phyloP scores from a whole-genome alignment of 2,113 vertebrate genomes.

The Percina caprodes region DNA sequence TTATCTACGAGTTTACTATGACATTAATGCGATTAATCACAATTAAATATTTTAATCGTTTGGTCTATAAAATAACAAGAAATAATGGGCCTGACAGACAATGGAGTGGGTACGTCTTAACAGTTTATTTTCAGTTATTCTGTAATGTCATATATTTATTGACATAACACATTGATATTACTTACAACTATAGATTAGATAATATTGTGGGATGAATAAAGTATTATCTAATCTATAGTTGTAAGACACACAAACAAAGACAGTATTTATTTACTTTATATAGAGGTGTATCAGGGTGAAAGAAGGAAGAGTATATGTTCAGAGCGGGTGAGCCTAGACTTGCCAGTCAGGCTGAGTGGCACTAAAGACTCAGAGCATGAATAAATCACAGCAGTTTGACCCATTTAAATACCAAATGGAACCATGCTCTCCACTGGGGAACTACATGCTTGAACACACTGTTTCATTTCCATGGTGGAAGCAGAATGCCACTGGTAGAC shows the following conservation, averaged over 20 bases:
- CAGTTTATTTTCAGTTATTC: background rate
- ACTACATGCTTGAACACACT: conserved; percentile 62
- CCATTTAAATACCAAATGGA: conserved; percentile 83
- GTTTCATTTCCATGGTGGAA: conserved; percentile 67
- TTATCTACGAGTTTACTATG: too few relatives aligned
- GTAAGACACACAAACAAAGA: background rate
- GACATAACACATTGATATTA: background rate
- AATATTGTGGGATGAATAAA: too few relatives aligned
- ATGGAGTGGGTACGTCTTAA: background rate
- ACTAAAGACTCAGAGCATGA: conserved; percentile 78
- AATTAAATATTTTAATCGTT: background rate
- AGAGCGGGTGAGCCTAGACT: conserved; percentile 34
- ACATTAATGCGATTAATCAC: too few relatives aligned
- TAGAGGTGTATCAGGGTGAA: conserved; percentile 5
- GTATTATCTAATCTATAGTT: too few relatives aligned
- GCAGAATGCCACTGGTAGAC: conserved; percentile 39
- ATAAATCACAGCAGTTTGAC: conserved; percentile 83
- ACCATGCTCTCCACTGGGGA: conserved; percentile 59
- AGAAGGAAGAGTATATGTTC: conserved; percentile 27
- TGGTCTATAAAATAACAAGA: background rate
- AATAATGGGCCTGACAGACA: background rate
- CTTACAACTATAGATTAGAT: too few relatives aligned
- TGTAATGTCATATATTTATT: background rate
- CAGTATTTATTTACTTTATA: background rate
- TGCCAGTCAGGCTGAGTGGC: conserved; percentile 72